These are phyloP conservation scores for Masnerella sp. DNA, from an alignment of 2,888 invertebrate genomes.

Conservation along the genomic window DNA sequence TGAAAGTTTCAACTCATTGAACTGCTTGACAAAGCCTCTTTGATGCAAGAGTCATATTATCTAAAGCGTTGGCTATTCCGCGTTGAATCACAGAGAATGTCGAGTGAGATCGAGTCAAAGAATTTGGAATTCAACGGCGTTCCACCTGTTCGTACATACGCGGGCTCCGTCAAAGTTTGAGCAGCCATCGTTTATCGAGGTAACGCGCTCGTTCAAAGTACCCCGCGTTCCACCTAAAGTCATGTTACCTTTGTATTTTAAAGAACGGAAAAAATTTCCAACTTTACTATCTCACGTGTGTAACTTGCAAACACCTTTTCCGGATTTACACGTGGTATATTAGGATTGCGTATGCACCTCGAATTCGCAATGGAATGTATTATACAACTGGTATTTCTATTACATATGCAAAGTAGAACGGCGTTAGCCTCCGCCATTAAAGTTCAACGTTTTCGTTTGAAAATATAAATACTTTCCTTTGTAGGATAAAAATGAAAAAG, in stretches of 20 bases:
- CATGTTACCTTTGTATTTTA: conserved; percentile 51
- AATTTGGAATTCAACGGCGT: conserved; percentile 58
- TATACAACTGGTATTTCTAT: conserved; percentile 22
- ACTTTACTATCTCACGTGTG: conserved; percentile 39
- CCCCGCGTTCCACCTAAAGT: conserved; percentile 38
- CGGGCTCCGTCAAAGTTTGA: conserved; percentile 55
- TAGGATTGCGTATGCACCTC: conserved; percentile 26
- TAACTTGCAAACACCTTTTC: conserved; percentile 39
- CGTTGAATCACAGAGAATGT: conserved; percentile 53
- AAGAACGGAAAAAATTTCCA: conserved; percentile 41
- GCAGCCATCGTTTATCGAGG: conserved; percentile 57
- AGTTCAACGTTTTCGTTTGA: too few relatives aligned
- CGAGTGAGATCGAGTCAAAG: conserved; percentile 56
- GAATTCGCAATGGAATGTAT: conserved; percentile 28
- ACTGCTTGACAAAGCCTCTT: conserved; percentile 45
- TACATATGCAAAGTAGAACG: conserved; percentile 5
- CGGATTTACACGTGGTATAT: conserved; percentile 50
- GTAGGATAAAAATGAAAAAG: too few relatives aligned
- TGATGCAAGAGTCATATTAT: conserved; percentile 56
- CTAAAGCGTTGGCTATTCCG: conserved; percentile 51
- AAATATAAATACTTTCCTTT: too few relatives aligned
- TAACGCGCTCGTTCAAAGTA: conserved; percentile 50
- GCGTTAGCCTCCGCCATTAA: too few relatives aligned
- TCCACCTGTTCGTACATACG: conserved; percentile 53
- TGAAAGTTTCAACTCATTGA: conserved; percentile 49